Evolutionary conservation across 2,113 vertebrate genomes (phyloP).

Genomic region (Callochromis pleurospilus): DNA sequence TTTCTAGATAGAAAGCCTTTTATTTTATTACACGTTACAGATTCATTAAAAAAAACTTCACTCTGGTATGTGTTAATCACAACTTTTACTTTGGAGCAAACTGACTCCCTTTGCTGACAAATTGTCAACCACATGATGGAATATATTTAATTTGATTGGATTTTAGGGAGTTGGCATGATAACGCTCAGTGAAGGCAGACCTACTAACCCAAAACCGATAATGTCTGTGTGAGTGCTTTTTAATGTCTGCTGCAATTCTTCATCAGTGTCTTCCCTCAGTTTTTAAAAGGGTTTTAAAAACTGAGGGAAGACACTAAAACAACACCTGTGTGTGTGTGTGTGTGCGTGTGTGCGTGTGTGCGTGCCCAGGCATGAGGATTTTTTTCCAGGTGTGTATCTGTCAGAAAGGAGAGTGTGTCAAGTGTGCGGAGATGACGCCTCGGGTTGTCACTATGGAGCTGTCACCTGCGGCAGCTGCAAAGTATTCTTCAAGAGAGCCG

Average conservation of each 20-base stretch:
- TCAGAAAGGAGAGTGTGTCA: conserved; percentile 88
- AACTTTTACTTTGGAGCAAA: not conserved
- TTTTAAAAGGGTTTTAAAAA: not conserved
- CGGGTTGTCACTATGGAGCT: conserved; percentile 82
- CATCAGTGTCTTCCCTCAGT: not conserved
- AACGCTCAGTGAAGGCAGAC: not conserved
- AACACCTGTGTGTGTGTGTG: not conserved
- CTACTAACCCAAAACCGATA: not conserved
- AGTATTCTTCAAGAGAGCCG: conserved; percentile 81
- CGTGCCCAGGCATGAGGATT: conserved; percentile 37
- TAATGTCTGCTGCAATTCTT: not conserved
- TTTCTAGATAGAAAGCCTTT: not conserved
- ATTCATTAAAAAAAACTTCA: not conserved
- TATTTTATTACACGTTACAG: not conserved
- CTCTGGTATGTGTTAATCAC: not conserved
- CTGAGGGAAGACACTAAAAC: not conserved
- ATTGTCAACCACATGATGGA: not conserved
- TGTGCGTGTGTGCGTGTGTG: rapidly evolving
- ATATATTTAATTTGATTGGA: not conserved
- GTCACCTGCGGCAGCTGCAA: conserved; percentile 97
- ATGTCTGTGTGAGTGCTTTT: not conserved
- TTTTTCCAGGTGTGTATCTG: conserved; percentile 77
- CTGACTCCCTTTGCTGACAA: not conserved
- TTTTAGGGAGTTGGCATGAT: not conserved
- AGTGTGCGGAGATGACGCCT: conserved; percentile 90